Conservation (phyloP, 2,113 vertebrate genomes). For the Spea bombifrons region DNA sequence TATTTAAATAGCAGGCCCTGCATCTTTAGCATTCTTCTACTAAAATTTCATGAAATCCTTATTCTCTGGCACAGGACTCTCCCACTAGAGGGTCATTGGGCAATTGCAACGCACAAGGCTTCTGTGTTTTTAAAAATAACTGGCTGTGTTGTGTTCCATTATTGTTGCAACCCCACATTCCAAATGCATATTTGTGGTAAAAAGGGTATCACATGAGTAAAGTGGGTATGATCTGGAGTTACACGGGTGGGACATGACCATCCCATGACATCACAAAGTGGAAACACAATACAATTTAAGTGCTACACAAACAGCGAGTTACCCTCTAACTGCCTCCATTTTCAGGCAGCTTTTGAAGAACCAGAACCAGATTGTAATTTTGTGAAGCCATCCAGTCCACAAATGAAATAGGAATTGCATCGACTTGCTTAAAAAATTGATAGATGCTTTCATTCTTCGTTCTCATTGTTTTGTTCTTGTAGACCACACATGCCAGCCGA, state of each 20-base stretch:
- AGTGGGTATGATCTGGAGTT: too few species aligned
- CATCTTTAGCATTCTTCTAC: conserved; percentile 1
- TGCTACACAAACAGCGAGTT: too few species aligned
- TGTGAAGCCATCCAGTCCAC: not conserved
- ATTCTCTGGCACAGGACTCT: not conserved
- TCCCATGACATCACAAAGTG: too few species aligned
- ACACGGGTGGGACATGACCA: too few species aligned
- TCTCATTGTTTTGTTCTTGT: too few species aligned
- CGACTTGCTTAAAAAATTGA: not conserved
- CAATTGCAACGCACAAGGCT: not conserved
- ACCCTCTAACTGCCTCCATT: too few species aligned
- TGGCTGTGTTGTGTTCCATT: not conserved
- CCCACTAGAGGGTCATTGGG: not conserved
- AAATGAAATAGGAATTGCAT: not conserved
- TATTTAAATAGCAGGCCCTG: not conserved
- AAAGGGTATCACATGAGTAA: too few species aligned
- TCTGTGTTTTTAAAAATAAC: not conserved
- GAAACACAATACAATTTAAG: too few species aligned
- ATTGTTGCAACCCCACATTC: not conserved
- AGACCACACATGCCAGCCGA: too few species aligned
- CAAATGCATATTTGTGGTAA: too few species aligned
- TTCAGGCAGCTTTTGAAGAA: too few species aligned
- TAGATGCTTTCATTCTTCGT: not conserved
- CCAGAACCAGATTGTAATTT: not conserved
- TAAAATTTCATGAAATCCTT: not conserved